These are phyloP conservation scores for Noturus placidus DNA, from an alignment of 2,113 vertebrate genomes.

Conservation along the genomic window DNA sequence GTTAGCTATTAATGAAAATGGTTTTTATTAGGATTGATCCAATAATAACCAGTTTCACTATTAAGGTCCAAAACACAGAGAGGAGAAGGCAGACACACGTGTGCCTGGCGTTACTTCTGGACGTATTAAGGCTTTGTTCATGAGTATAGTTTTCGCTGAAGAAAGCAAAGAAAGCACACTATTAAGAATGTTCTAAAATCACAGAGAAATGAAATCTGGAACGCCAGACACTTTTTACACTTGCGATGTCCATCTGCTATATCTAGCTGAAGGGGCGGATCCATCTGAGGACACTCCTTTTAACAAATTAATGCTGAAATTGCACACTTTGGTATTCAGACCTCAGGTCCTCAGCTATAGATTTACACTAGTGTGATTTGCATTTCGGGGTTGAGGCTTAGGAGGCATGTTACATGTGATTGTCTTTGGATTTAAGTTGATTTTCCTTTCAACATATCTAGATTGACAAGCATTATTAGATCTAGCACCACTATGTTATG, in stretches of 20 bases:
- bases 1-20: background rate
- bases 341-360: background rate
- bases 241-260: background rate
- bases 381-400: background rate
- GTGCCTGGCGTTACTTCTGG: background rate
- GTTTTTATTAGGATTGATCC: background rate
- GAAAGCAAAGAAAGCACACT: background rate
- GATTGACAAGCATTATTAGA: background rate
- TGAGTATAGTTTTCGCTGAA: background rate
- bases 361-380: background rate
- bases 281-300: background rate
- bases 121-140: background rate
- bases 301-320: background rate
- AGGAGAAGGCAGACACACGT: background rate
- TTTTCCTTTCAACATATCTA: background rate
- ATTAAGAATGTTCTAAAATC: background rate
- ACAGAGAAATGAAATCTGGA: background rate
- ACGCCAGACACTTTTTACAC: background rate
- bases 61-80: background rate
- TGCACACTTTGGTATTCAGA: background rate
- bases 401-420: background rate
- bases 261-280: background rate
- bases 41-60: background rate
- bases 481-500: background rate
- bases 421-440: background rate